Evolutionary conservation across 2,797 vertebrate genomes (phyloP), one percentile per base, ranked within the genome.

Genomic region (Telmatherina bonti): DNA sequence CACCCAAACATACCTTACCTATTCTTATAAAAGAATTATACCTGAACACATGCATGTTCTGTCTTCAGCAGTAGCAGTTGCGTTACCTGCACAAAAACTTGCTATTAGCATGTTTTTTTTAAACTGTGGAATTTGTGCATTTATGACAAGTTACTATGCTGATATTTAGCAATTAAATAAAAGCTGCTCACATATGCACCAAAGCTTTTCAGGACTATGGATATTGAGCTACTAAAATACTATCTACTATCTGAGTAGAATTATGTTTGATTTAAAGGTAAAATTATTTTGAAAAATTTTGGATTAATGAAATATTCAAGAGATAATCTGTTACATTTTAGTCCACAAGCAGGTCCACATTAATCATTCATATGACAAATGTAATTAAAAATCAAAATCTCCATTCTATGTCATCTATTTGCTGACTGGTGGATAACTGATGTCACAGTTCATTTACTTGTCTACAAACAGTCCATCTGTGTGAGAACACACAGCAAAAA

Each of bases 371-470:
- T 36, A 33, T 81, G 74, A 89, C 47, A 87, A 82, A 91, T 53
- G 16, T 63, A 36, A 79, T 91, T 84, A 90, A 91, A 90, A 74
- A 90, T 90, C 52, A 1, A 88, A 65, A 81, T 67, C 38, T 72
- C 52, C 51, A 76, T 92, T 84, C 67, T 73, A 38, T 68, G 24
- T 83, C 67, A 78, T 66, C 26, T 60, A 36, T 38, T 49, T 15
- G 55, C 54, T 72, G 54, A 71, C 64, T 57, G n/a, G 22, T 56
- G 43, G 16, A 35, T 71, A 38, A 45, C 26, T 60, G 38, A 57
- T 13, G 1, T 81, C 62, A 62, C 53, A 47, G 26, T 3, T 62
- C 1, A 16, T 51, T 52, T 57, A 30, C 26, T 30, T 61, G 20
- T 43, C 22, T 35, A 22, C 5, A 49, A 70, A 64, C 8, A 8